Conservation (phyloP, 2,797 vertebrate genomes). For the Sphenodon punctatus region DNA sequence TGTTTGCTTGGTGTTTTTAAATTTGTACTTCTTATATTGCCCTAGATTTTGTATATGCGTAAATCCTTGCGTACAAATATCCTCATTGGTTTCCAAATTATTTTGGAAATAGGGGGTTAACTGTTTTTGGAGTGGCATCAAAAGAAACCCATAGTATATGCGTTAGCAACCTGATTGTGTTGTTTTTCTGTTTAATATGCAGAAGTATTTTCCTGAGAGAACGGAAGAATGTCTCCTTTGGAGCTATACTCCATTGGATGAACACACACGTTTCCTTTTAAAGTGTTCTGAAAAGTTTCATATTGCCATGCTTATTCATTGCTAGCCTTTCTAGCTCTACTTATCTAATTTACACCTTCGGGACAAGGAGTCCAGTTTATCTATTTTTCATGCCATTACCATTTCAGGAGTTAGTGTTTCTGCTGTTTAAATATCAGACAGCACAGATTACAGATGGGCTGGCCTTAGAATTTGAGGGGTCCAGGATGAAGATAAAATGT, state of each 20-base stretch:
- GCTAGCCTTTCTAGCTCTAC: neutral
- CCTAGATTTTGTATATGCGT: slow-evolving; percentile 35
- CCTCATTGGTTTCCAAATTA: neutral
- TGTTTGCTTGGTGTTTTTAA: slow-evolving; percentile 31
- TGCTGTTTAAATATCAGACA: too few species aligned
- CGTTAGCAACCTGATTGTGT: neutral
- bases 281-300: neutral
- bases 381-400: too few species aligned
- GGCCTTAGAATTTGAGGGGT: too few species aligned
- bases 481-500: too few species aligned
- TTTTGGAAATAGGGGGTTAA: neutral
- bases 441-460: too few species aligned
- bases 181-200: neutral
- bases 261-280: neutral
- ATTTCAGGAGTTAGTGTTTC: too few species aligned
- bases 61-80: slow-evolving; percentile 31
- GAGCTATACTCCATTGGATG: neutral
- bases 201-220: neutral
- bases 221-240: neutral
- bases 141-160: neutral
- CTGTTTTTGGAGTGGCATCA: neutral
- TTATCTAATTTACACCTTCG: neutral
- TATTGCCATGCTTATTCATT: too few species aligned
- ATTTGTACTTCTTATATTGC: slow-evolving; percentile 9
- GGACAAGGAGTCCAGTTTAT: too few species aligned